Evolutionary conservation across 2,888 invertebrate genomes (phyloP).

Genomic region (Tillus elongatus): DNA sequence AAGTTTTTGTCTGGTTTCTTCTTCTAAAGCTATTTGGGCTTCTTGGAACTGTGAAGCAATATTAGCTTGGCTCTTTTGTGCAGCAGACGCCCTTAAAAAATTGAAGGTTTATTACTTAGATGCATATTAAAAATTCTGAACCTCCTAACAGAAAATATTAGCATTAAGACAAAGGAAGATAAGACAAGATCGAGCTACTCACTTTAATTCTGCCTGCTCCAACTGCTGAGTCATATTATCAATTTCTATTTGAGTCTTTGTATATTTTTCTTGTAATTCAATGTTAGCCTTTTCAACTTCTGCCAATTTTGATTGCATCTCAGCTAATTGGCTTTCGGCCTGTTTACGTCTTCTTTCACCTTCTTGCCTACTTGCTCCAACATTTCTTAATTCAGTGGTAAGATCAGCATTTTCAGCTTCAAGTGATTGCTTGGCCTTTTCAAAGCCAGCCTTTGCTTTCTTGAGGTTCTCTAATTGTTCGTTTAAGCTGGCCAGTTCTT

Average conservation of each 20-base stretch:
- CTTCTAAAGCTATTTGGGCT: slow-evolving; percentile 76
- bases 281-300: slow-evolving; percentile 56
- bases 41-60: slow-evolving; percentile 83
- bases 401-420: slow-evolving; percentile 94
- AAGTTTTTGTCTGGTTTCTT: slow-evolving; percentile 93
- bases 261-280: slow-evolving; percentile 74
- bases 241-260: slow-evolving; percentile 77
- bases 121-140: no score
- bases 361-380: slow-evolving; percentile 80
- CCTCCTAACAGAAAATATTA: no score
- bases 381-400: slow-evolving; percentile 82
- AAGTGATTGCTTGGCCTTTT: slow-evolving; percentile 78
- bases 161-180: slow-evolving; percentile 7
- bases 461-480: slow-evolving; percentile 89
- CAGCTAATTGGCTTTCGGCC: slow-evolving; percentile 80
- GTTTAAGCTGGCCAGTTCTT: slow-evolving; percentile 76
- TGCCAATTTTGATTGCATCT: slow-evolving; percentile 57
- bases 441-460: slow-evolving; percentile 76
- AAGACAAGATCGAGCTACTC: slow-evolving; percentile 10
- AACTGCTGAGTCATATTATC: slow-evolving; percentile 73
- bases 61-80: slow-evolving; percentile 74
- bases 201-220: slow-evolving; percentile 81
- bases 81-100: slow-evolving; percentile 58
- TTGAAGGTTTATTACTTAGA: no score
- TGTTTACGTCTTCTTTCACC: slow-evolving; percentile 92